These are phyloP conservation scores for Drosophila leonis DNA, from an alignment of 2,888 invertebrate genomes.

Conservation along the genomic window DNA sequence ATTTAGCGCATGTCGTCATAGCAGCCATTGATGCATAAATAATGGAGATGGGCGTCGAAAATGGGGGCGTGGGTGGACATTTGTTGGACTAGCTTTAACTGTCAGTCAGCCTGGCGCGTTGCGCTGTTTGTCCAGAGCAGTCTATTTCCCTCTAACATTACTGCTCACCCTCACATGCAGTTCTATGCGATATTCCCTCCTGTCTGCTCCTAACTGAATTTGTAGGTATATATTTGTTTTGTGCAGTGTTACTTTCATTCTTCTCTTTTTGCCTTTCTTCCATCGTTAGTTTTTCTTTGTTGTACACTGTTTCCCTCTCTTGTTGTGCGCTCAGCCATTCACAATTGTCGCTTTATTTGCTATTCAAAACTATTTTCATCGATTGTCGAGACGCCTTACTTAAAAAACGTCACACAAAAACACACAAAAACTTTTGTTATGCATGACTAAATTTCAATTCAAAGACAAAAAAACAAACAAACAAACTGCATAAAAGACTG, in stretches of 20 bases:
- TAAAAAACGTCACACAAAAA: conserved; percentile 12
- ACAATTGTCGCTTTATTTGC: conserved; percentile 77
- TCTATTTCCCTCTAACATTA: not conserved
- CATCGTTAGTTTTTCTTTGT: conserved; percentile 1
- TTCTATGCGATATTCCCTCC: conserved; percentile 12
- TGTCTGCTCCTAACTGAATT: conserved; percentile 70
- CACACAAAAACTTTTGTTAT: conserved; percentile 26
- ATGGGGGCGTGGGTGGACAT: conserved; percentile 17
- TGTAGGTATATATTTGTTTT: conserved; percentile 70
- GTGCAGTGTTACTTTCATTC: conserved; percentile 50
- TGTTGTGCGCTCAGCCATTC: conserved; percentile 57
- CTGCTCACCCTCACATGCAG: not conserved
- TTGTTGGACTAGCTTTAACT: conserved; percentile 77
- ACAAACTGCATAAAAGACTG: conserved; percentile 6
- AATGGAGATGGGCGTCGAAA: conserved; percentile 63
- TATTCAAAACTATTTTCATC: conserved; percentile 76
- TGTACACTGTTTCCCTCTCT: conserved; percentile 4
- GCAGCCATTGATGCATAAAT: conserved; percentile 83
- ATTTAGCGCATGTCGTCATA: conserved; percentile 81
- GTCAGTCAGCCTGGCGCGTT: conserved; percentile 68
- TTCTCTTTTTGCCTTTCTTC: conserved; percentile 27
- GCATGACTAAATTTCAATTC: conserved; percentile 37
- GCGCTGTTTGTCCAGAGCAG: conserved; percentile 35
- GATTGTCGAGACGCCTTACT: conserved; percentile 48
- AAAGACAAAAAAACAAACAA: conserved; percentile 21